Conservation (phyloP, 1,140 invertebrate species). For the Drosophila navojoa region DNA sequence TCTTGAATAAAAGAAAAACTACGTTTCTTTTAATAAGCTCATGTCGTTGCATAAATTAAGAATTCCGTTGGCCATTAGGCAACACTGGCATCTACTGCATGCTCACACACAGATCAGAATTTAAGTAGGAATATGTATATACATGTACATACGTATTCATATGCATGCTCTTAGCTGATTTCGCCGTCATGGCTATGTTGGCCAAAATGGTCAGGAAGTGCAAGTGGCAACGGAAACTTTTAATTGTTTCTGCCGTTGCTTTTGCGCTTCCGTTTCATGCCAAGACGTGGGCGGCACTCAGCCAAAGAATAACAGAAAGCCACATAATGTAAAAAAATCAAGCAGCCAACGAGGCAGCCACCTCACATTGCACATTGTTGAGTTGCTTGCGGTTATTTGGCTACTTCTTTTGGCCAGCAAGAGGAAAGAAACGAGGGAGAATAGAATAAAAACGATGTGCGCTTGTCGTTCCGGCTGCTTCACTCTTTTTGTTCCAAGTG, state of each 20-base stretch:
- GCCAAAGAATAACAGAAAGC: slow-evolving; percentile 60
- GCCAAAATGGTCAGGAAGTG: slow-evolving; percentile 73
- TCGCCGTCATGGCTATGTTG: slow-evolving; percentile 34
- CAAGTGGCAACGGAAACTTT: slow-evolving; percentile 81
- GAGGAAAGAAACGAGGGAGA: not conserved
- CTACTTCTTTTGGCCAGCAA: slow-evolving; percentile 58
- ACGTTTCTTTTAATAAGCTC: slow-evolving; percentile 21
- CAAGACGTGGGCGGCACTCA: slow-evolving; percentile 36
- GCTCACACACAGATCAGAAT: not conserved
- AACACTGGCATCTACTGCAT: not conserved
- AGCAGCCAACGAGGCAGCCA: slow-evolving; percentile 24
- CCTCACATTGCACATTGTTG: slow-evolving; percentile 55
- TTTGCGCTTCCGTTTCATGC: slow-evolving; percentile 69
- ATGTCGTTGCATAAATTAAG: slow-evolving; percentile 28
- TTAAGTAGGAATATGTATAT: too few species aligned
- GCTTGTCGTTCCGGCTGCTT: slow-evolving; percentile 77
- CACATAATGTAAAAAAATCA: slow-evolving; percentile 54
- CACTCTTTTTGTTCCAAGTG: slow-evolving; percentile 55
- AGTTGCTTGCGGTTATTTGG: slow-evolving; percentile 75
- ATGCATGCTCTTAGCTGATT: slow-evolving; percentile 39
- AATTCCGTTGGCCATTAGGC: slow-evolving; percentile 13
- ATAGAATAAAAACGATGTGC: slow-evolving; percentile 36
- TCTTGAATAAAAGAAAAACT: not conserved
- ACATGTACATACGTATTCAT: not conserved
- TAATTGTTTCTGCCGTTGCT: slow-evolving; percentile 80